Percentiles rank a stretch among this genome's conserved stretches.
phyloP scores from a whole-genome alignment of 1,140 invertebrate species.

The Arion vulgaris region DNA sequence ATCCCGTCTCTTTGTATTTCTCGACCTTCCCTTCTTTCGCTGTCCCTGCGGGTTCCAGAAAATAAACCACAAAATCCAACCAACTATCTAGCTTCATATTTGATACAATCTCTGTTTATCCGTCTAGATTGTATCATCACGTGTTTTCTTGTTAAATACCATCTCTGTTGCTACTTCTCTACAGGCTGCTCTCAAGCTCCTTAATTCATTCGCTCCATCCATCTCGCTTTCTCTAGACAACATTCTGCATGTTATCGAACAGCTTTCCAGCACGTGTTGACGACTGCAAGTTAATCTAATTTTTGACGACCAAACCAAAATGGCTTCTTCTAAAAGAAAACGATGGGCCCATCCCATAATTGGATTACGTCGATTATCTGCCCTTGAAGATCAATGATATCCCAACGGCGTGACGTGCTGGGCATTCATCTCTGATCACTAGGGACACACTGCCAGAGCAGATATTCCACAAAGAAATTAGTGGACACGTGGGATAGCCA shows the following conservation, averaged over 20 bases:
- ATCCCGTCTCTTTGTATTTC: no score
- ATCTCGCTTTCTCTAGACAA: not conserved
- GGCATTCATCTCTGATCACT: conserved; percentile 8
- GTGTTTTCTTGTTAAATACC: not conserved
- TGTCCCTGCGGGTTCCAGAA: no score
- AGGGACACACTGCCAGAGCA: not conserved
- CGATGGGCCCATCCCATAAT: conserved; percentile 19
- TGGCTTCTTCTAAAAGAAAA: not conserved
- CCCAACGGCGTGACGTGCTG: conserved; percentile 1
- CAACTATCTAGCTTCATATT: no score
- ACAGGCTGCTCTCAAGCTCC: not conserved
- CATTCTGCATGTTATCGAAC: not conserved
- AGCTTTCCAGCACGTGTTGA: conserved; percentile 17
- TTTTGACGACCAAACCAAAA: not conserved
- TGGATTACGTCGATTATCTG: conserved; percentile 29
- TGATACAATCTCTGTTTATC: no score
- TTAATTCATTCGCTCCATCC: not conserved
- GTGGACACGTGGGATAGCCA: not conserved
- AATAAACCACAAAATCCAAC: no score
- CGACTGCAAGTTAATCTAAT: conserved; percentile 23
- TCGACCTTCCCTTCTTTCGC: no score
- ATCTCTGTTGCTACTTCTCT: not conserved
- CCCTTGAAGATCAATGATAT: conserved; percentile 15
- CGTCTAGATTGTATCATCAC: no score
- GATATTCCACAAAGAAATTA: conserved; percentile 23